These are phyloP conservation scores for Ciona savignyi DNA, from an alignment of 23 tunicate genomes.

Conservation along the genomic window DNA sequence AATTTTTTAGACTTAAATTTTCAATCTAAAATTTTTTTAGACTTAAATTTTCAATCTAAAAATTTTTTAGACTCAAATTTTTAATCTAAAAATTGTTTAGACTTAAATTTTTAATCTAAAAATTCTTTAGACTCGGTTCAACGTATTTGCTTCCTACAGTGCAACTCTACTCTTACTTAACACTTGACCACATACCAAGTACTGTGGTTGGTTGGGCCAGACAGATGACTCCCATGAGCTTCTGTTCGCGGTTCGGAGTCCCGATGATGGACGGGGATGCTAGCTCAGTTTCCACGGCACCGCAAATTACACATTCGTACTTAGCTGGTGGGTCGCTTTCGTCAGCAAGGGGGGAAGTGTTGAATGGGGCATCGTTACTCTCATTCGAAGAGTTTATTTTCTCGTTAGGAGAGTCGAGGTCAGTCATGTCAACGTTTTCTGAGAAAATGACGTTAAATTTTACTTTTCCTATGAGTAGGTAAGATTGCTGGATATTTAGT, in stretches of 20 bases:
- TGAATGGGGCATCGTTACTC: neutral
- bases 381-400: neutral
- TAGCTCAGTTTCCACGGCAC: conserved; percentile 25
- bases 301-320: conserved; percentile 73
- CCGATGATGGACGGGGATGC: neutral
- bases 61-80: no score
- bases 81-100: no score
- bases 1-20: no score
- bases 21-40: no score
- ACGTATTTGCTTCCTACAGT: no score
- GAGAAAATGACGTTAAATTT: no score
- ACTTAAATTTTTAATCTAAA: no score
- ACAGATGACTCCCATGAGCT: conserved; percentile 47
- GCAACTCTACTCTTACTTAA: no score
- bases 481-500: no score
- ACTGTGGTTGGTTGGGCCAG: conserved; percentile 61
- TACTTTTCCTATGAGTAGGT: no score
- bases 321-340: neutral
- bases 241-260: neutral
- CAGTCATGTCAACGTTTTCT: neutral
- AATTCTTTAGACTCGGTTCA: no score
- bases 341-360: neutral
- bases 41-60: no score
- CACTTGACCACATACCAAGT: conserved; percentile 71
- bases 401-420: neutral